These are phyloP conservation scores for Donacobius atricapilla DNA, from an alignment of 2,113 vertebrate genomes.

Conservation along the genomic window DNA sequence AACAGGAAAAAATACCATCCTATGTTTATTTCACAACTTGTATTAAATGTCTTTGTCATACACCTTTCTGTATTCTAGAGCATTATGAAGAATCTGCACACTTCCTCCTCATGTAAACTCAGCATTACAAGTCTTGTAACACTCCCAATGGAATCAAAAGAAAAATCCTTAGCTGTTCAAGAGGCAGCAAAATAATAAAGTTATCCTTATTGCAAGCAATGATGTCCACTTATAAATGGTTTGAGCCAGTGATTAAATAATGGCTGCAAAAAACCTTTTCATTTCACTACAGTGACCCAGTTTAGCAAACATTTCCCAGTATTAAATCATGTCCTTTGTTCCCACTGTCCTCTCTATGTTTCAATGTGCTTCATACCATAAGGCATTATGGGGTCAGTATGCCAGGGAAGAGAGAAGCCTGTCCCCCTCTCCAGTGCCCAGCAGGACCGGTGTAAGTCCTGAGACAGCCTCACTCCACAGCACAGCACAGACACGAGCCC, in stretches of 20 bases:
- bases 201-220: not conserved
- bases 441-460: not conserved
- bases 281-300: not conserved
- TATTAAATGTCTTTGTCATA: not conserved
- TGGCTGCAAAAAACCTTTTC: not conserved
- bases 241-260: not conserved
- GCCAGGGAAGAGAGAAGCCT: not conserved
- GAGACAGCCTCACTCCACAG: too few species aligned
- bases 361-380: not conserved
- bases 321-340: not conserved
- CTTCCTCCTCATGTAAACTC: not conserved
- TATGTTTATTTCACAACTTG: not conserved
- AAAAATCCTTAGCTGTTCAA: not conserved
- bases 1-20: not conserved
- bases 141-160: not conserved
- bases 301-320: not conserved
- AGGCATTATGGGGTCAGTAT: not conserved
- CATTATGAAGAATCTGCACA: not conserved
- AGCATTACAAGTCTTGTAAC: not conserved
- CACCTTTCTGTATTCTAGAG: not conserved
- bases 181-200: not conserved
- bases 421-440: not conserved
- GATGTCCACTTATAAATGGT: not conserved
- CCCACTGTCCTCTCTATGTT: not conserved
- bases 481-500: fast-evolving